Conservation (phyloP, 2,797 vertebrate species). For the Zalophus californianus region DNA sequence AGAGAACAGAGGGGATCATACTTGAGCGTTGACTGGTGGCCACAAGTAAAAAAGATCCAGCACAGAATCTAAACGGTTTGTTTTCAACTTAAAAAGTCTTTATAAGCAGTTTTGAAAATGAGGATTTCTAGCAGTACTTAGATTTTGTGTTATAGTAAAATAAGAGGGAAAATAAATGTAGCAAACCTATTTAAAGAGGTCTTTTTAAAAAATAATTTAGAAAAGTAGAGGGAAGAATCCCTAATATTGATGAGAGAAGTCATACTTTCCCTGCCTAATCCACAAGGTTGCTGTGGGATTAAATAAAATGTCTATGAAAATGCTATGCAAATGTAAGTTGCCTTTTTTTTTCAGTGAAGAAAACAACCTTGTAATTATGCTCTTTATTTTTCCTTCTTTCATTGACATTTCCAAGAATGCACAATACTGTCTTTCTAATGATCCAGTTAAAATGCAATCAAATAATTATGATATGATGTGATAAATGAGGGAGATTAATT, state of each 20-base stretch:
- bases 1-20: not conserved
- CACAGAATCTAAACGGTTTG: not conserved
- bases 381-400: conserved; percentile 80
- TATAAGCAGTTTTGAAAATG: not conserved
- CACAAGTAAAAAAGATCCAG: not conserved
- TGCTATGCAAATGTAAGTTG: conserved; percentile 69
- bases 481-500: conserved; percentile 72
- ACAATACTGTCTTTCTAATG: conserved; percentile 79
- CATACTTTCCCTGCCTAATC: not conserved
- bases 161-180: conserved; percentile 1
- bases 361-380: conserved; percentile 75
- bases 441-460: conserved; percentile 79
- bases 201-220: not conserved
- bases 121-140: not conserved
- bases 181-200: not conserved
- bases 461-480: conserved; percentile 77
- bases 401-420: conserved; percentile 80
- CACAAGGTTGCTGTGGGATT: conserved; percentile 45
- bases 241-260: conserved; percentile 34
- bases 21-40: not conserved
- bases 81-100: not conserved
- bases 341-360: conserved; percentile 70
- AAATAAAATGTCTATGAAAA: conserved; percentile 67
- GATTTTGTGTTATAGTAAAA: not conserved
- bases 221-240: not conserved